Evolutionary conservation across 2,888 invertebrate genomes (phyloP), one percentile per base, ranked within the genome.

Genomic region (Pteria penguin): DNA sequence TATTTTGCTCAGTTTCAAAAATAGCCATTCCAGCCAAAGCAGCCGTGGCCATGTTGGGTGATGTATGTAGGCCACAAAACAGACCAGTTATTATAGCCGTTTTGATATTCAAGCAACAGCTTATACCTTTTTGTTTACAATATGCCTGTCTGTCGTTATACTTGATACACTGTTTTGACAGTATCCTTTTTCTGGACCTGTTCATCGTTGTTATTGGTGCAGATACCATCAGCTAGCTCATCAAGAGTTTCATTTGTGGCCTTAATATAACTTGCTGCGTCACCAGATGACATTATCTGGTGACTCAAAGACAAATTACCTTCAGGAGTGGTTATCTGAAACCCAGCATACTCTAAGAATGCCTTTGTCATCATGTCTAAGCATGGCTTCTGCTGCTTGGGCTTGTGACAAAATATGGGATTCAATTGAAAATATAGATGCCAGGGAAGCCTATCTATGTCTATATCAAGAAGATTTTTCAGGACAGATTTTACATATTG

Each of bases 221-320:
- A n/a, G n/a, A n/a, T n/a, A n/a, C n/a, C n/a, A n/a, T 67, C 67
- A 29, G 67, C 67, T 54, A 67, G 32, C 26, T 67, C 67, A 24
- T 33, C 1, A 55, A 67, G 55, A 0, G 67, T 31, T n/a, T 67
- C 55, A 24, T 67, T 67, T 29, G 55, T 67, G 66, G 55, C 67
- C 18, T 11, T 5, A 1, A 67, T 5, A 32, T 67, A 67, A 29
- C 67, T 67, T 31, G 14, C 11, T 29, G 67, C 67, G 55, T 67
- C 67, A 11, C 55, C 67, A 31, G 67, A 67, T 67, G 55, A 32
- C 67, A 67, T 55, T 5, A 55, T 22, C 24, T 55, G 54, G 55
- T 67, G 67, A 32, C 32, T 55, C 1, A 67, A 31, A n/a, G 67
- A 67, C 14, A n/a, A 67, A 5, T 31, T 32, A 2, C 67, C 67